Conservation (phyloP, 2,797 vertebrate genomes). For the Protosalanx chinensis region DNA sequence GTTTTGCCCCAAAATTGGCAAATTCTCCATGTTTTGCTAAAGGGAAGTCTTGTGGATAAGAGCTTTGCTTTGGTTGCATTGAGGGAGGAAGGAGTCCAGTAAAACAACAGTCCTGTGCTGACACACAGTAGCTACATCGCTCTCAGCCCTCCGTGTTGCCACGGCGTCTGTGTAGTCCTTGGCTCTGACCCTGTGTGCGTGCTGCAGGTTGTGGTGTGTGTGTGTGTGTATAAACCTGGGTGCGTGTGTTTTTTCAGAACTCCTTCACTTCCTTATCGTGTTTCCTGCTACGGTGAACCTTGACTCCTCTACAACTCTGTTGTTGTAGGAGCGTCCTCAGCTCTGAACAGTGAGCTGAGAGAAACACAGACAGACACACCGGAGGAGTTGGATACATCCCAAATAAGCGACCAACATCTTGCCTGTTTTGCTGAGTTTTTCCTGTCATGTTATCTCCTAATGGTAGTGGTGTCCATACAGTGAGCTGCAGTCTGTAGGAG, state of each 20-base stretch:
- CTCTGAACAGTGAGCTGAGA: background rate
- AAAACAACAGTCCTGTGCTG: background rate
- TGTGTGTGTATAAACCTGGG: background rate
- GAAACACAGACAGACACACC: slow-evolving; percentile 1
- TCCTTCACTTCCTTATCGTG: slow-evolving; percentile 18
- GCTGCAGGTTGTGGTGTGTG: background rate
- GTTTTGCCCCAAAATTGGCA: too few species aligned
- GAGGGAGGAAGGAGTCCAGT: background rate
- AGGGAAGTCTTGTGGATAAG: background rate
- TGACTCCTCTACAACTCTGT: slow-evolving; percentile 7
- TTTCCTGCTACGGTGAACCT: slow-evolving; percentile 27
- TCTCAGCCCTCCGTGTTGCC: slow-evolving; percentile 23
- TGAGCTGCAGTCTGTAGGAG: background rate
- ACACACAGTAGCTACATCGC: background rate
- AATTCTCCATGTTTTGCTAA: too few species aligned
- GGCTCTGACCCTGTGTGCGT: slow-evolving; percentile 16
- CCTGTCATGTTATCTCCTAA: too few species aligned
- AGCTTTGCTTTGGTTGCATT: background rate
- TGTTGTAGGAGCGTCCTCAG: background rate
- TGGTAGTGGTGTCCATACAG: background rate
- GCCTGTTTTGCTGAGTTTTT: background rate
- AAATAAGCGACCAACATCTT: background rate
- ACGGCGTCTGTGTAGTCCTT: slow-evolving; percentile 24
- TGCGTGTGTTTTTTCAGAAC: background rate
- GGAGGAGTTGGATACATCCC: background rate